Evolutionary conservation across 2,113 vertebrate genomes (phyloP).

Genomic region (Apistogramma diplotaenia): DNA sequence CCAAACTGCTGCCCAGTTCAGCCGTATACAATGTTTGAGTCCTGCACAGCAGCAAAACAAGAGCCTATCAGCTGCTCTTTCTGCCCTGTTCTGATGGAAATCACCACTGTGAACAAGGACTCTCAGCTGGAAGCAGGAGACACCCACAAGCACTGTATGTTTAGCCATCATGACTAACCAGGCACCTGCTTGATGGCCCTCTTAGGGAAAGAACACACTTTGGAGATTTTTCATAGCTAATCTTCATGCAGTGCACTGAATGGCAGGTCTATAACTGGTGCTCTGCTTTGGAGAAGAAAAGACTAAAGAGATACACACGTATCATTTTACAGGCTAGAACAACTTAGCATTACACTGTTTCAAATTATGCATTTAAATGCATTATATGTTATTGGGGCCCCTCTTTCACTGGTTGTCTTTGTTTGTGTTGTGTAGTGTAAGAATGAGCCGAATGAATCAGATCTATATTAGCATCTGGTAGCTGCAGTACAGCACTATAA

Average conservation of each 20-base stretch:
- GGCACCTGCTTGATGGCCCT: conserved; percentile 36
- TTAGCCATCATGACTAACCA: conserved; percentile 44
- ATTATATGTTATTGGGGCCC: not conserved
- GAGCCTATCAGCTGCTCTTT: not conserved
- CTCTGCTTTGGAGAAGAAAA: not conserved
- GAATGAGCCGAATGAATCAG: not conserved
- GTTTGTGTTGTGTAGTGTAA: not conserved
- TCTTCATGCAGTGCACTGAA: not conserved
- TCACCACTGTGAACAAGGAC: conserved; percentile 18
- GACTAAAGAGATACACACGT: not conserved
- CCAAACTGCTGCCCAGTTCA: not conserved
- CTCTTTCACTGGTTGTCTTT: not conserved
- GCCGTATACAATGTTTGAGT: not conserved
- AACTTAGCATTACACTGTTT: not conserved
- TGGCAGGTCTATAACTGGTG: not conserved
- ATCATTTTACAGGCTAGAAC: not conserved
- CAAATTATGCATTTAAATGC: not conserved
- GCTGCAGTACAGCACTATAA: no score
- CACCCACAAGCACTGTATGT: conserved; percentile 40
- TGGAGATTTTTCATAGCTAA: not conserved
- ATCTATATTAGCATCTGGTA: no score
- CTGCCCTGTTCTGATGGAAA: conserved; percentile 16
- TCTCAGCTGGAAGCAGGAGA: conserved; percentile 33
- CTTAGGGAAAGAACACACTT: conserved; percentile 17
- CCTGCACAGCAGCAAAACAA: not conserved